phyloP scores from a whole-genome alignment of 2,797 vertebrate genomes.

The Heterohyrax brucei region DNA sequence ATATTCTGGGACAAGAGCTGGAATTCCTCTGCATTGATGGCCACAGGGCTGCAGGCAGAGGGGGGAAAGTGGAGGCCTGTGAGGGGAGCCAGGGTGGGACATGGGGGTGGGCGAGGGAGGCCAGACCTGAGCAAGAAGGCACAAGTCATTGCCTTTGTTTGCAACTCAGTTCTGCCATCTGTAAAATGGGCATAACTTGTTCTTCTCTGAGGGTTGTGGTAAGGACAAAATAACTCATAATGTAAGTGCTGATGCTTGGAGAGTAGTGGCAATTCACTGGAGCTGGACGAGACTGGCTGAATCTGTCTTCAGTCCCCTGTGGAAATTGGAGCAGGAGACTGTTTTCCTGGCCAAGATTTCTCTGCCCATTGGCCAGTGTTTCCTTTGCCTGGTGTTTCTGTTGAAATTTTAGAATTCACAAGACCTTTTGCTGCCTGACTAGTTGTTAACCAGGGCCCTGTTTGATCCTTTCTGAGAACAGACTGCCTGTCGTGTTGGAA shows the following conservation, averaged over 20 bases:
- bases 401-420: conserved; percentile 84
- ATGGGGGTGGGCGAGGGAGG: not conserved
- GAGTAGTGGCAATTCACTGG: not conserved
- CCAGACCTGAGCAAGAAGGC: not conserved
- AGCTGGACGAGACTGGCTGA: not conserved
- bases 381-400: conserved; percentile 84
- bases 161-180: conserved; percentile 11
- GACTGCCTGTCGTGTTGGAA: not conserved
- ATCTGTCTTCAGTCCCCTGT: conserved; percentile 38
- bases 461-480: not conserved
- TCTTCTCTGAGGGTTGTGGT: not conserved
- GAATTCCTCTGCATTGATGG: not conserved
- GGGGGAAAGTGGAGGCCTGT: not conserved
- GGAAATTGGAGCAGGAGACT: conserved; percentile 55
- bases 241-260: not conserved
- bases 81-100: not conserved
- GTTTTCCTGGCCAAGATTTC: conserved; percentile 82
- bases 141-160: not conserved
- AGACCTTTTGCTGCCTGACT: conserved; percentile 81
- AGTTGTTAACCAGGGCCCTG: not conserved
- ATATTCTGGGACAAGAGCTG: not conserved
- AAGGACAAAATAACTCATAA: not conserved
- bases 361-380: conserved; percentile 81
- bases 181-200: not conserved
- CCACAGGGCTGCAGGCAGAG: not conserved